phyloP scores from a whole-genome alignment of 2,797 vertebrate genomes.

The Pseudocheirus occidentalis region DNA sequence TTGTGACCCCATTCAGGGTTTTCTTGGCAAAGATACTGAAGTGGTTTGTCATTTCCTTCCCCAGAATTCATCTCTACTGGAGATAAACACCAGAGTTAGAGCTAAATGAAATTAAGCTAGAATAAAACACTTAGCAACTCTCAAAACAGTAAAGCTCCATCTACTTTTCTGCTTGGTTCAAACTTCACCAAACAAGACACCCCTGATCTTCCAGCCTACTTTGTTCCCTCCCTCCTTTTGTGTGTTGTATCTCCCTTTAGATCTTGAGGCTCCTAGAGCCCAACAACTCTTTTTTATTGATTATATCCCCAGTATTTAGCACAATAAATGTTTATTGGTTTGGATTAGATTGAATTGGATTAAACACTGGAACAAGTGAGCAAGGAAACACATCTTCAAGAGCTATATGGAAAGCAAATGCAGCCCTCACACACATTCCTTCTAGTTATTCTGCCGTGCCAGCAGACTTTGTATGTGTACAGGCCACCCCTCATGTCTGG shows the following conservation, averaged over 20 bases:
- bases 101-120: background rate
- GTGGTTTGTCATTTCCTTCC: background rate
- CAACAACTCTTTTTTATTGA: background rate
- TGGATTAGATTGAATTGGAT: background rate
- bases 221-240: background rate
- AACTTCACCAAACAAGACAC: background rate
- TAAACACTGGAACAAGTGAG: background rate
- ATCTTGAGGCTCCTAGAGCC: background rate
- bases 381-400: background rate
- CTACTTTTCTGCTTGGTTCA: background rate
- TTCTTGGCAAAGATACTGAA: background rate
- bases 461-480: background rate
- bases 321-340: background rate
- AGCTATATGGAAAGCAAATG: background rate
- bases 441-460: background rate
- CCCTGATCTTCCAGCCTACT: background rate
- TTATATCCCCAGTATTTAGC: background rate
- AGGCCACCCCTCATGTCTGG: background rate
- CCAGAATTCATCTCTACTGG: background rate
- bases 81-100: background rate
- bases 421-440: background rate
- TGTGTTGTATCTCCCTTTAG: background rate
- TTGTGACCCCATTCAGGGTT: background rate
- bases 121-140: background rate
- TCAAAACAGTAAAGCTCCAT: background rate